Evolutionary conservation across 2,113 vertebrate species (phyloP).

Genomic region (Tamias sibiricus): DNA sequence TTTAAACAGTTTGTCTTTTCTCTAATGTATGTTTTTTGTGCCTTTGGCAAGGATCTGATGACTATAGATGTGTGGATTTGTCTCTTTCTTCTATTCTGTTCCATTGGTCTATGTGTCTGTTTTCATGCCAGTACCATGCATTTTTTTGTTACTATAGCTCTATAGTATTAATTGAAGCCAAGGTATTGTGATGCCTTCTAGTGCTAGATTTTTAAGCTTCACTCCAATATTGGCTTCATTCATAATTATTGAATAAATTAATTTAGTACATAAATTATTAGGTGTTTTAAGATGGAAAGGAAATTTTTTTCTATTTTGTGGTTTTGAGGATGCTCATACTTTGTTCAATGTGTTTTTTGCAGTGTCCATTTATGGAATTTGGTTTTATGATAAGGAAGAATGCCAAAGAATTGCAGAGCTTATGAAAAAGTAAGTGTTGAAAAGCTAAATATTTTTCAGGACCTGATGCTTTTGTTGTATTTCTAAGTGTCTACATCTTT

Average conservation of each 20-base stretch:
- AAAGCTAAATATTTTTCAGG: constrained; percentile 52
- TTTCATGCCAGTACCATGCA: no score
- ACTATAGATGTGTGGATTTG: no score
- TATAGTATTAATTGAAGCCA: no score
- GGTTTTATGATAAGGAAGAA: constrained; percentile 99
- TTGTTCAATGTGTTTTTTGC: constrained; percentile 84
- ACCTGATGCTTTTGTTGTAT: constrained; percentile 51
- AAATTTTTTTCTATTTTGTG: constrained; percentile 49
- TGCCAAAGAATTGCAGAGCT: constrained; percentile 96
- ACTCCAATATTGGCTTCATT: not conserved
- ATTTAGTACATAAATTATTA: not conserved
- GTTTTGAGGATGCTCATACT: constrained; percentile 74
- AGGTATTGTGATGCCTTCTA: no score
- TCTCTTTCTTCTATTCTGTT: no score
- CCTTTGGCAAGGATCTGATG: no score
- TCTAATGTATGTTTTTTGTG: no score
- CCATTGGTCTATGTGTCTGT: no score
- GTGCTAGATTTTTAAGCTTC: constrained; percentile 8
- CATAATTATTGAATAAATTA: not conserved
- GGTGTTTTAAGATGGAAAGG: not conserved
- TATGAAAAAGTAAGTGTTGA: constrained; percentile 95
- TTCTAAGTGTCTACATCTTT: constrained; percentile 25
- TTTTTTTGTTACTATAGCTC: no score
- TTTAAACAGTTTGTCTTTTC: no score
- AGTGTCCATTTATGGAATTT: constrained; percentile 99